Evolutionary conservation across 2,113 vertebrate species (phyloP).

Genomic region (Thermophis baileyi): DNA sequence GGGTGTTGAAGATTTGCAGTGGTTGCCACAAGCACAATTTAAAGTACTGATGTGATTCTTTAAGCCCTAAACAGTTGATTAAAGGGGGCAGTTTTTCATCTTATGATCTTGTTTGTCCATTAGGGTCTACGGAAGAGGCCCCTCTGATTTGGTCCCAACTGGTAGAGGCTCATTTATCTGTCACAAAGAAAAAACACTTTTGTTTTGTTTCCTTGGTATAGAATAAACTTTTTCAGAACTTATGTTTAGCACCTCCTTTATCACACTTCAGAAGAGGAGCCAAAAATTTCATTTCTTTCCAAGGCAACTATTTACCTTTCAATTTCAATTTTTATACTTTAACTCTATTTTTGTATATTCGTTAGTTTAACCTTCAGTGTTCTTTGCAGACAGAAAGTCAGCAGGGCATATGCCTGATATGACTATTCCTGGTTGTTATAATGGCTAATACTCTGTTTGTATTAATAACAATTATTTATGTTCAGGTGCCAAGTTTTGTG

Average conservation of each 20-base stretch:
- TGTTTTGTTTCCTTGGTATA: neutral
- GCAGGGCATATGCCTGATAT: neutral
- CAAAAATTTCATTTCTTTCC: neutral
- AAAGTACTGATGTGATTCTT: neutral
- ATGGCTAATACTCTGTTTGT: neutral
- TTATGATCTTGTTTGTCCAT: neutral
- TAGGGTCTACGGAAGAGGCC: neutral
- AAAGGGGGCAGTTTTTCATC: neutral
- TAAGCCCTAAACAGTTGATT: neutral
- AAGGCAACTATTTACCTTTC: neutral
- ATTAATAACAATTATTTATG: neutral
- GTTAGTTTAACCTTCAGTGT: neutral
- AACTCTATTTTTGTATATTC: neutral
- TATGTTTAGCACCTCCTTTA: neutral
- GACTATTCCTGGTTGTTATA: neutral
- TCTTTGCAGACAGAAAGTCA: neutral
- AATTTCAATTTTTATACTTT: neutral
- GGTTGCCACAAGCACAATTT: neutral
- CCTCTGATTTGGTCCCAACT: neutral
- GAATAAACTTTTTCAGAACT: neutral
- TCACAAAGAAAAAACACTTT: neutral
- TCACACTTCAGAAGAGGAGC: neutral
- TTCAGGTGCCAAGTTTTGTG: neutral
- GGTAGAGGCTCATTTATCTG: neutral
- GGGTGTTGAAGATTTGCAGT: neutral